Evolutionary conservation across 2,113 vertebrate genomes (phyloP).

Genomic region (Chloropsis cyanopogon): DNA sequence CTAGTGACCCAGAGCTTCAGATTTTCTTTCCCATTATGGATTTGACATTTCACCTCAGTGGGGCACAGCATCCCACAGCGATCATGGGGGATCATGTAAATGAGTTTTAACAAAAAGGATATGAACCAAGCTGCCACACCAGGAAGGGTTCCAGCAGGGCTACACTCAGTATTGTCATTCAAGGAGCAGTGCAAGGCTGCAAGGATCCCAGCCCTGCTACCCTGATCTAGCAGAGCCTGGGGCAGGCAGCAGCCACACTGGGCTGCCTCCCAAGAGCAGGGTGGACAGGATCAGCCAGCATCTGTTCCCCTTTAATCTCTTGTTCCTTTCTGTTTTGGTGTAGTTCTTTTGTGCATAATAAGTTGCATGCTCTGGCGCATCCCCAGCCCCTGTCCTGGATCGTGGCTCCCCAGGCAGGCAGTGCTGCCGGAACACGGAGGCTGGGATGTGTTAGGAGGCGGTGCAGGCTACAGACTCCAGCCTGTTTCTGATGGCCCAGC

Average conservation of each 20-base stretch:
- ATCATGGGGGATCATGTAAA: not conserved
- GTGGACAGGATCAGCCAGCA: constrained; percentile 35
- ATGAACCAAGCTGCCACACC: not conserved
- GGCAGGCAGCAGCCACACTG: not conserved
- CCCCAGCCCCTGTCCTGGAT: not conserved
- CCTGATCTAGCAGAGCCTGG: not conserved
- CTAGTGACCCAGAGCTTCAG: not conserved
- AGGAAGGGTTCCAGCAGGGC: not conserved
- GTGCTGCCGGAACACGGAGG: accelerated
- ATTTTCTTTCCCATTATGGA: not conserved
- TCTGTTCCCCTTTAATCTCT: constrained; percentile 53
- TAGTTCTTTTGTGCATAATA: not conserved
- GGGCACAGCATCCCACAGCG: not conserved
- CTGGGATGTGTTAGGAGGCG: not conserved
- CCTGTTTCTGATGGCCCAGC: not conserved
- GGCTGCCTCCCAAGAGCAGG: constrained; percentile 14
- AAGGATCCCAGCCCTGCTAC: not conserved
- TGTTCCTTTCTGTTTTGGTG: constrained; percentile 42
- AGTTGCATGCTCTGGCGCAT: constrained; percentile 1
- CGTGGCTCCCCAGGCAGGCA: not conserved
- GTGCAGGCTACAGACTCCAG: not conserved
- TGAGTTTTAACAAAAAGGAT: not conserved
- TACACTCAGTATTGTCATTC: not conserved
- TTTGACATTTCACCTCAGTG: not conserved
- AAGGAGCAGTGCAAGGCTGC: not conserved